Evolutionary conservation across 2,888 invertebrate species (phyloP), one percentile per base, ranked within the genome.

Genomic region (Cotesia congregata): DNA sequence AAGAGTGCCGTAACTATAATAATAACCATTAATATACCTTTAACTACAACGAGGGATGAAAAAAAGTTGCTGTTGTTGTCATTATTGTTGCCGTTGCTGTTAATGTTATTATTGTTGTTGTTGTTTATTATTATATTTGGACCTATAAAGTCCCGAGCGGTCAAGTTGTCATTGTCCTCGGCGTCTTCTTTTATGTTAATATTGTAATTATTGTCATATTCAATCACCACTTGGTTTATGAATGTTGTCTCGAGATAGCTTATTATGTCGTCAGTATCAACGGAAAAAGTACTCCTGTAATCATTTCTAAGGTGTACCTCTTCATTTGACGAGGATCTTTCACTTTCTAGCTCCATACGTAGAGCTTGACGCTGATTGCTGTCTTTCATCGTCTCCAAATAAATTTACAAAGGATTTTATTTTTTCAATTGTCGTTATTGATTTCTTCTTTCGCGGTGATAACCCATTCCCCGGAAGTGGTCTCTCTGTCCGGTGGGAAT

Each of bases 1-100:
- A 97, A 92, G 15, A 97, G 93, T 67, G 98, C 97, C 81, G 96
- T 94, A 77, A 96, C 91, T 86, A 98, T 97, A 88, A 98, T 96
- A 82, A 93, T 92, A 77, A 94, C 92, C 92, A 97, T 96, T 84
- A 95, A 91, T 86, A 94, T 92, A 80, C 93, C 94, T 89, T 95
- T 95, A 83, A 94, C 89, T 77, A 94, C 90, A 83, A 94, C 59
- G 61, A 93, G 9, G 7, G 6, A 30, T 17, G 17, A 41, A 7
- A 68, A 9, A 15, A 17, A 38, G 15, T 68, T 68, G 17, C 40
- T 41, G 2, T 9, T 41, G 41, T 68, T 68, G 5, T 68, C 40
- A 68, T 41, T 17, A 17, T 40, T 39, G 5, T 41, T 17, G 17
- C 6, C 15, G 6, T 17, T 62, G 1, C n/a, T 62, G n/a, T 17